A percentile compares a stretch with the other conserved stretches of the same genome.
phyloP scores from a whole-genome alignment of 2,797 vertebrate species.

The Anguilla anguilla region DNA sequence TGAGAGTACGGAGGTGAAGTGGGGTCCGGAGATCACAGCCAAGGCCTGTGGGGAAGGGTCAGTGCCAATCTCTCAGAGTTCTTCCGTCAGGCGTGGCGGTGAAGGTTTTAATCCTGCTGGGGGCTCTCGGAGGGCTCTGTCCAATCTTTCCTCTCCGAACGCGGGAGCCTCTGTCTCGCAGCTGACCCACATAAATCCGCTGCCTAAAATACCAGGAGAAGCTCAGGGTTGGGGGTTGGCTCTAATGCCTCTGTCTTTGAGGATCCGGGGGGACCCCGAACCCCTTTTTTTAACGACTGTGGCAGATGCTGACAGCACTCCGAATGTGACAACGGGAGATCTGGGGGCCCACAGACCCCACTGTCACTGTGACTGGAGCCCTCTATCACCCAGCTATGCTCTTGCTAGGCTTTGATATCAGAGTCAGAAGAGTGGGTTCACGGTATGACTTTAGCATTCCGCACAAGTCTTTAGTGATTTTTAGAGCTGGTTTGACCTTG shows the following conservation, averaged over 20 bases:
- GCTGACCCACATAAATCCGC: constrained; percentile 61
- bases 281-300: constrained; percentile 51
- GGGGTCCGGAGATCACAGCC: constrained; percentile 27
- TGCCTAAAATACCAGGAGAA: constrained; percentile 53
- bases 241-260: constrained; percentile 57
- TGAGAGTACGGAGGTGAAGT: constrained; percentile 36
- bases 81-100: constrained; percentile 58
- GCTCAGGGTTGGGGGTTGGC: constrained; percentile 43
- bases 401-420: background rate
- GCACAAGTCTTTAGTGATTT: background rate
- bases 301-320: constrained; percentile 35
- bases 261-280: constrained; percentile 46
- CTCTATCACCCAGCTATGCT: background rate
- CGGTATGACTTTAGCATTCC: background rate
- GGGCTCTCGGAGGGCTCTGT: constrained; percentile 56
- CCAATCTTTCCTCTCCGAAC: constrained; percentile 68
- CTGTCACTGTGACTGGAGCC: background rate
- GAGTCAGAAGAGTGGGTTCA: background rate
- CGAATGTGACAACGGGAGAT: constrained; percentile 40
- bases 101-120: constrained; percentile 57
- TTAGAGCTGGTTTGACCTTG: background rate
- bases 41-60: constrained; percentile 45
- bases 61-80: constrained; percentile 40
- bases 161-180: constrained; percentile 63
- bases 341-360: background rate